Conservation (phyloP, 2,113 vertebrate species). For the Regulus satrapa region DNA sequence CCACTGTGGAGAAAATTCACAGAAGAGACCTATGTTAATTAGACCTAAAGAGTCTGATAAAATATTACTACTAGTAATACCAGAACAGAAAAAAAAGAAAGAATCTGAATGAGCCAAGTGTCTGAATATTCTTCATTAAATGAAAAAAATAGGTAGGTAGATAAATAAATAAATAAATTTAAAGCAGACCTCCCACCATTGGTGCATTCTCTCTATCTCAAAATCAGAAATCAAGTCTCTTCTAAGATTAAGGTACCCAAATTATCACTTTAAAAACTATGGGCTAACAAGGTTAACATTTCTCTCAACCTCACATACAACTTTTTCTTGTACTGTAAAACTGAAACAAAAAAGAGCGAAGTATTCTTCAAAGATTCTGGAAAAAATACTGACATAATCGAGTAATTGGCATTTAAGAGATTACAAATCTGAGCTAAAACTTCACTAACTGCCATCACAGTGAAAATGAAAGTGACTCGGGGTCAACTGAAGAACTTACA, state of each 20-base stretch:
- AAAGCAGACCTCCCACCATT: not conserved
- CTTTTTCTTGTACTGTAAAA: not conserved
- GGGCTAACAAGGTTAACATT: not conserved
- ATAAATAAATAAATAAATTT: not conserved
- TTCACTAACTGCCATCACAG: not conserved
- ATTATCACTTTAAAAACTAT: not conserved
- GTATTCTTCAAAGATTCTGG: not conserved
- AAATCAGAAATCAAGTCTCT: not conserved
- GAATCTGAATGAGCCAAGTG: not conserved
- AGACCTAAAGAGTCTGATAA: not conserved
- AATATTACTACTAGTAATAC: not conserved
- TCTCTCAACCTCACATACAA: not conserved
- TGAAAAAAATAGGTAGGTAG: not conserved
- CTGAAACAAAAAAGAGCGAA: not conserved
- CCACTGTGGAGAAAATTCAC: not conserved
- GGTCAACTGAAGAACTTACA: not conserved
- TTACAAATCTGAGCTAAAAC: not conserved
- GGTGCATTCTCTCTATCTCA: not conserved
- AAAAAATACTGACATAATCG: not conserved
- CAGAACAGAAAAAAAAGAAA: not conserved
- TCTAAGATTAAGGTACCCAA: not conserved
- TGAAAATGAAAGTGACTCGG: not conserved
- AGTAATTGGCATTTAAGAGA: not conserved
- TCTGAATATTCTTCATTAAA: not conserved
- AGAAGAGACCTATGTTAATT: not conserved